Percentiles rank a stretch among this genome's conserved stretches.
These are phyloP conservation scores for Yponomeuta cagnagella DNA, from an alignment of 2,888 invertebrate species.

Conservation along the genomic window DNA sequence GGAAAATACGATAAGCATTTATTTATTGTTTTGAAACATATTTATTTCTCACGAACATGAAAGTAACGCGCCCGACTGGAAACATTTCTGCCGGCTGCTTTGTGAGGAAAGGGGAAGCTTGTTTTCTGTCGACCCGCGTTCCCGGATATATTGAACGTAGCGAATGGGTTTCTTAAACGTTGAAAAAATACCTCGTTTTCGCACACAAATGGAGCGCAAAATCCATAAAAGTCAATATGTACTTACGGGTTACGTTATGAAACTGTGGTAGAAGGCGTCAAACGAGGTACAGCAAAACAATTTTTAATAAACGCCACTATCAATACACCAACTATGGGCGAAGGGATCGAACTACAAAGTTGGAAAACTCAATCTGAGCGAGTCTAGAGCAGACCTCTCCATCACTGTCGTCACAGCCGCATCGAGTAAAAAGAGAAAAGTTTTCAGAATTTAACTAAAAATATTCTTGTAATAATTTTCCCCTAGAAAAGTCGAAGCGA, in stretches of 20 bases:
- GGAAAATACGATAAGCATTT: neutral
- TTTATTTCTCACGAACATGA: neutral
- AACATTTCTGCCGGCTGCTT: neutral
- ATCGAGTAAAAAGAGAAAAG: neutral
- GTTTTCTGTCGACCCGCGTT: neutral
- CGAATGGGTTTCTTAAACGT: neutral
- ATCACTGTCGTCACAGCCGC: neutral
- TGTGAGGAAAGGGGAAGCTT: neutral
- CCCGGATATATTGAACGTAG: neutral
- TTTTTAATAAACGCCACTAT: neutral
- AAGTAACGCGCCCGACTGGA: neutral
- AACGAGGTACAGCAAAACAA: neutral
- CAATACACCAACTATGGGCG: neutral
- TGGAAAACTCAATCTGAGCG: conserved; percentile 1
- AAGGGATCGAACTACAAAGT: neutral
- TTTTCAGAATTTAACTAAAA: too few relatives aligned
- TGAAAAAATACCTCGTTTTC: neutral
- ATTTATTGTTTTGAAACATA: neutral
- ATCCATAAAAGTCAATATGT: too few relatives aligned
- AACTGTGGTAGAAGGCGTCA: neutral
- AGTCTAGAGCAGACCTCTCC: conserved; percentile 7
- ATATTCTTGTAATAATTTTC: too few relatives aligned
- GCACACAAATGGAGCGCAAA: neutral
- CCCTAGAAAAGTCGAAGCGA: too few relatives aligned
- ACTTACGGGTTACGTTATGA: too few relatives aligned